Evolutionary conservation across 2,113 vertebrate genomes (phyloP).

Genomic region (Scomber japonicus): DNA sequence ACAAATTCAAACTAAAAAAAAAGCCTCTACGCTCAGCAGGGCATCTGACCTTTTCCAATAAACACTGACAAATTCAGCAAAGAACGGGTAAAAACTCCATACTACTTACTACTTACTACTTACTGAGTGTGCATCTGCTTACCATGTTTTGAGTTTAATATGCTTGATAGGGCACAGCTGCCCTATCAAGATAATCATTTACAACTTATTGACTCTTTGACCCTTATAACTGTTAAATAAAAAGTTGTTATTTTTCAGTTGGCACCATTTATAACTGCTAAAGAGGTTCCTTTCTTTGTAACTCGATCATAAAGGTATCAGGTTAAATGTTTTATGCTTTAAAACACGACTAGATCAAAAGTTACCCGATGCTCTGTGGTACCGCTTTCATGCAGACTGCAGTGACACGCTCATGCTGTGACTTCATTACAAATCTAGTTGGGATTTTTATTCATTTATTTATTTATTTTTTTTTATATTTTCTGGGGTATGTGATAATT

Average conservation of each 20-base stretch:
- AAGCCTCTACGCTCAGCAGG: conserved; percentile 51
- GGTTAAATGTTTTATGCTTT: conserved; percentile 44
- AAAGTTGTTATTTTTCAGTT: background rate
- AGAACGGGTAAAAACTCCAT: conserved; percentile 9
- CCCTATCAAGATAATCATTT: background rate
- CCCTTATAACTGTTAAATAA: background rate
- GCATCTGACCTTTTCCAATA: conserved; percentile 53
- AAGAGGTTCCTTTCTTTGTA: conserved; percentile 21
- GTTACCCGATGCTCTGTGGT: conserved; percentile 1
- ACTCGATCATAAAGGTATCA: background rate
- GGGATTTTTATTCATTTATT: too few species aligned
- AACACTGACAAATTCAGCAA: conserved; percentile 26
- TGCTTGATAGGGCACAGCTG: conserved; percentile 2
- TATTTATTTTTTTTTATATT: conserved; percentile 31
- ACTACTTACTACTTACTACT: background rate
- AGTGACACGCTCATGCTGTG: conserved; percentile 59
- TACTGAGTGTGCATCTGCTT: background rate
- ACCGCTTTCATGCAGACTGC: conserved; percentile 32
- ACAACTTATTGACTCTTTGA: conserved; percentile 6
- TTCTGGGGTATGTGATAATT: conserved; percentile 69
- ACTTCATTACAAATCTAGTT: conserved; percentile 61
- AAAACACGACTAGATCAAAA: conserved; percentile 46
- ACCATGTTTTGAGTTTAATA: conserved; percentile 12
- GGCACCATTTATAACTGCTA: background rate
- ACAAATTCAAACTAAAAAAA: conserved; percentile 53